Evolutionary conservation across 2,888 invertebrate genomes (phyloP), one percentile per base, ranked within the genome.

Genomic region (Galerucella pusilla): DNA sequence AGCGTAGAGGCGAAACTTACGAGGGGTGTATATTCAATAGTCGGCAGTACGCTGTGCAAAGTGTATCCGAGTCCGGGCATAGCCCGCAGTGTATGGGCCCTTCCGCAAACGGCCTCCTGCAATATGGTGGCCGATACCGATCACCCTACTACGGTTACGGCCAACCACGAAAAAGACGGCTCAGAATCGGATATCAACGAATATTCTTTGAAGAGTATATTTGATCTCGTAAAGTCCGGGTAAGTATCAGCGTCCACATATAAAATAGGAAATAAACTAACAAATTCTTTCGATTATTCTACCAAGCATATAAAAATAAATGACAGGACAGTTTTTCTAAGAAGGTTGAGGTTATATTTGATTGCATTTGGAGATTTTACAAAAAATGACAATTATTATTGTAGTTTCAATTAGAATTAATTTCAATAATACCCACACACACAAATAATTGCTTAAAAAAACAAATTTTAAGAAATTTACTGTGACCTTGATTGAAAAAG

Each of bases 31-130:
- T n/a, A 28, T 28, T 46, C 42, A 65, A 66, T 20, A 79, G 79
- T 79, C 85, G 83, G 82, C 87, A 87, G 86, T 83, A 87, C 87
- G 87, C 86, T 86, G 81, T 87, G 87, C 84, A 88, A 88, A 82
- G 93, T 94, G 89, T 93, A 93, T 87, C 94, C 95, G 79, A 94
- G 94, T 88, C 95, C 95, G 89, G 95, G 95, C 91, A 94, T 94
- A 88, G 95, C 95, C 89, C 94, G 94, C 88, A 95, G 94, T 88
- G 95, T 95, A 87, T 95, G 95, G 95, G 94, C 94, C 88, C 90
- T 94, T 90, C 93, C 93, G 89, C 93, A 92, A 89, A 92, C 92
- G 88, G 92, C 92, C 87, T 93, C 93, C 80, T 94, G 94, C 89
- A 92, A 92, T 84, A 94, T 94, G 94, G 93, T 93, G 75, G 92